Conservation (phyloP, 2,797 vertebrate species). For the Tragopan temminckii region DNA sequence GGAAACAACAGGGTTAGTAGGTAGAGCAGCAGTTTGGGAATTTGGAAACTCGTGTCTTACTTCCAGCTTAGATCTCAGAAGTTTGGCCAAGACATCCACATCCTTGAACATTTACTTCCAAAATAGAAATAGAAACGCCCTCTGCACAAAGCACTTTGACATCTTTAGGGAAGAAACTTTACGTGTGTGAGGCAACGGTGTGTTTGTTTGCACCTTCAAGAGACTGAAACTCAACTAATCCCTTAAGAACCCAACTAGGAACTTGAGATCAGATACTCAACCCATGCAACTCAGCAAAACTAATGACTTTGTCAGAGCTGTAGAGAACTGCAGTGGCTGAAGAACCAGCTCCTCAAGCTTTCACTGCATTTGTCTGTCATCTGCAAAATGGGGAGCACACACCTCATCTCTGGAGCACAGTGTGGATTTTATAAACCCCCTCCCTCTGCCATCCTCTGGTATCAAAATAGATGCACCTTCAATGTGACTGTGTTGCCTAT, state of each 20-base stretch:
- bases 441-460: background rate
- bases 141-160: constrained; percentile 6
- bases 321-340: background rate
- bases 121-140: constrained; percentile 29
- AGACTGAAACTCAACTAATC: constrained; percentile 65
- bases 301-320: constrained; percentile 26
- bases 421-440: background rate
- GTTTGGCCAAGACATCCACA: background rate
- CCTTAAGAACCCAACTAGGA: constrained; percentile 38
- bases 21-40: constrained; percentile 16
- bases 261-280: background rate
- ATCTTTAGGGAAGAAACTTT: constrained; percentile 39
- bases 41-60: background rate
- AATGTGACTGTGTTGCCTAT: background rate
- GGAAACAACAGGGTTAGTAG: constrained; percentile 44
- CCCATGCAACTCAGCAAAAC: background rate
- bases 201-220: constrained; percentile 25
- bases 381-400: background rate
- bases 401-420: background rate
- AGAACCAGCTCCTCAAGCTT: background rate
- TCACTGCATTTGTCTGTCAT: background rate
- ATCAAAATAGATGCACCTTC: background rate
- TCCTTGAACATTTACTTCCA: background rate
- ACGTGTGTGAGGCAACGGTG: constrained; percentile 11
- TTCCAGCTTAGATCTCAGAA: background rate